Evolutionary conservation across 64 coral and sea anemone genomes (phyloP).

Genomic region (Montipora efflorescens): DNA sequence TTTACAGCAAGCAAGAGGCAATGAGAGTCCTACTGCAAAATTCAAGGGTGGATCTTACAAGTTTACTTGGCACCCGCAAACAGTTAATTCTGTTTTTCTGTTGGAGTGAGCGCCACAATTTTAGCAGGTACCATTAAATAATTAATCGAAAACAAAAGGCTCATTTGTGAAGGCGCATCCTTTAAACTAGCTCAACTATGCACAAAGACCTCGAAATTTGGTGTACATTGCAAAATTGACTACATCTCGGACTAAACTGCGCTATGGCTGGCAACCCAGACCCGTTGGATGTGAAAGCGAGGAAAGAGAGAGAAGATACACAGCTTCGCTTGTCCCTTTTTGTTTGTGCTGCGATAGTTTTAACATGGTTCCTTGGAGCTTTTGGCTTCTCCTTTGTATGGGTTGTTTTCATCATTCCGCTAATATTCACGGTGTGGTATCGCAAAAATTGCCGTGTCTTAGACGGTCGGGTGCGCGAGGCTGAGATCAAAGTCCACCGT

Average conservation of each 20-base stretch:
- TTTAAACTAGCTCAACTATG: not conserved
- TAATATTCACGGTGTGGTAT: slow-evolving; percentile 89
- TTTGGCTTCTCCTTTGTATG: slow-evolving; percentile 82
- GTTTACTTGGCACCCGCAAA: too few species aligned
- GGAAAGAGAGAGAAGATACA: slow-evolving; percentile 76
- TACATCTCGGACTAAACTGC: not conserved
- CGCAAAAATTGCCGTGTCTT: slow-evolving; percentile 85
- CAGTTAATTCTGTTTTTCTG: slow-evolving; percentile 12
- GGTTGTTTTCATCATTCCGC: slow-evolving; percentile 78
- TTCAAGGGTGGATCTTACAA: too few species aligned
- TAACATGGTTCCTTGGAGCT: slow-evolving; percentile 81
- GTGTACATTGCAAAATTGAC: not conserved
- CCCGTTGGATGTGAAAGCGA: slow-evolving; percentile 56
- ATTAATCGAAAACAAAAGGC: slow-evolving; percentile 38
- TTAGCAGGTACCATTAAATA: slow-evolving; percentile 55
- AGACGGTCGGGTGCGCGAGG: slow-evolving; percentile 71
- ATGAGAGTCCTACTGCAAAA: too few species aligned
- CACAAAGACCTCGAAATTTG: not conserved
- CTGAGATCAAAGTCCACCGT: slow-evolving; percentile 88
- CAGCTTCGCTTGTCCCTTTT: slow-evolving; percentile 82
- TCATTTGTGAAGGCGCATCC: slow-evolving; percentile 16
- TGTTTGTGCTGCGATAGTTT: slow-evolving; percentile 63
- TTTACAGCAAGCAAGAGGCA: too few species aligned
- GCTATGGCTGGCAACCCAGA: slow-evolving; percentile 48
- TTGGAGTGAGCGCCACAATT: not conserved